Base-by-base conservation (phyloP, 1,140 invertebrate species). In the Hyles euphorbiae region DNA sequence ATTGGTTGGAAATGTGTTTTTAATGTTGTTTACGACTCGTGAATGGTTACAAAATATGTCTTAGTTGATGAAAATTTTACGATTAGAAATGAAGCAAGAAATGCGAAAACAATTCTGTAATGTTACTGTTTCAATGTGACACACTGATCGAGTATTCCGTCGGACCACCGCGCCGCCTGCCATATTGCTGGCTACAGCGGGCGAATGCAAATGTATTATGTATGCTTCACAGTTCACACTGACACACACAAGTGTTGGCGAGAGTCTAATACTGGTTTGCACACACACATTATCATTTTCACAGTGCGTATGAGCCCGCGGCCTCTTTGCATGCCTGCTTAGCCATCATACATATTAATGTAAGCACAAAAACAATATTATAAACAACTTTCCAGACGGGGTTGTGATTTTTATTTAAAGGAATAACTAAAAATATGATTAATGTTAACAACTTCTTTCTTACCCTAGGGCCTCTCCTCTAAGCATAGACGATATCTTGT, bases 111-210 rank as follows among this genome's bases (percentile, higher is more conserved):
- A 40, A 40, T 40, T 51, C 61, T 53, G 47, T 50, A 48, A 5
- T 48, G 5, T 11, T n/a, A 10, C 8, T 2, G 67, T 64, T 60
- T 68, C 55, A 65, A 69, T 68, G 65, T 82, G 72, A 79, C 74
- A 83, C 72, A 79, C 73, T 79, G 78, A 76, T 83, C 76, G 72
- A 72, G 64, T 74, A 81, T 81, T 77, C 70, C 69, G 69, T 63
- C 59, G 60, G 55, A 69, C 62, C 60, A 59, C 34, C 65, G 58
- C 60, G 60, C 34, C 65, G 58, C 60, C 67, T 68, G 69, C 66
- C 70, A 74, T 78, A 68, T 72, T 72, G 71, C 70, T 40, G 36
- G 36, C 67, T 70, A 79, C 73, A 74, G 68, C 60, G 65, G 69
- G 48, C 60, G 70, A 69, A 78, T 80, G 75, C 72, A 75, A 78